These are phyloP conservation scores for Tachina fera DNA, from an alignment of 2,888 invertebrate species.

Conservation along the genomic window DNA sequence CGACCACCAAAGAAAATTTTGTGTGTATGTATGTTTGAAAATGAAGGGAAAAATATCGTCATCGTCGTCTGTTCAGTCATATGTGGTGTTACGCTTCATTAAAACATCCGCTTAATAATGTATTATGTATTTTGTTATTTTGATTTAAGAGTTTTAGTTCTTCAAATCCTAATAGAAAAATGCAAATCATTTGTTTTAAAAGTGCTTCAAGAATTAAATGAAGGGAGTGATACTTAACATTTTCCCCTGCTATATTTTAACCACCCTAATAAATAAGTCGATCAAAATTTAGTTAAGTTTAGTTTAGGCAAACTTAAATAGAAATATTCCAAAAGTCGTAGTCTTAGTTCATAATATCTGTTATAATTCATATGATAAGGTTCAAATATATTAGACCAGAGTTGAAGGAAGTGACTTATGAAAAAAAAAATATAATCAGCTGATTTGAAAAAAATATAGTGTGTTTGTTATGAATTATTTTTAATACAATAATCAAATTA, in stretches of 20 bases:
- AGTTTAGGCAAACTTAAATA: too few relatives aligned
- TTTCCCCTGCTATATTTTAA: not conserved
- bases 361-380: too few relatives aligned
- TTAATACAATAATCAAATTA: too few relatives aligned
- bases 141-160: slow-evolving; percentile 12
- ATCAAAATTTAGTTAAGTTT: too few relatives aligned
- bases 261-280: not conserved
- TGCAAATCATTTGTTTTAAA: not conserved
- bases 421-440: too few relatives aligned
- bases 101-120: slow-evolving; percentile 73
- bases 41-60: slow-evolving; percentile 21
- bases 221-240: not conserved
- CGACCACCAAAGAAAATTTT: slow-evolving; percentile 57
- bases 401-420: too few relatives aligned
- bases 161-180: slow-evolving; percentile 3
- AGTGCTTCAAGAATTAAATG: not conserved
- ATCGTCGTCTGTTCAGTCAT: slow-evolving; percentile 46
- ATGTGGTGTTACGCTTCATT: slow-evolving; percentile 79
- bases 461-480: too few relatives aligned
- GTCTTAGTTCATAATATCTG: too few relatives aligned
- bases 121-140: slow-evolving; percentile 5
- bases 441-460: too few relatives aligned
- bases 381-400: too few relatives aligned
- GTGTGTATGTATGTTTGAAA: slow-evolving; percentile 16
- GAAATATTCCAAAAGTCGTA: too few relatives aligned